Base-by-base conservation (phyloP, 2,797 vertebrate species). In the Remorina albescens region DNA sequence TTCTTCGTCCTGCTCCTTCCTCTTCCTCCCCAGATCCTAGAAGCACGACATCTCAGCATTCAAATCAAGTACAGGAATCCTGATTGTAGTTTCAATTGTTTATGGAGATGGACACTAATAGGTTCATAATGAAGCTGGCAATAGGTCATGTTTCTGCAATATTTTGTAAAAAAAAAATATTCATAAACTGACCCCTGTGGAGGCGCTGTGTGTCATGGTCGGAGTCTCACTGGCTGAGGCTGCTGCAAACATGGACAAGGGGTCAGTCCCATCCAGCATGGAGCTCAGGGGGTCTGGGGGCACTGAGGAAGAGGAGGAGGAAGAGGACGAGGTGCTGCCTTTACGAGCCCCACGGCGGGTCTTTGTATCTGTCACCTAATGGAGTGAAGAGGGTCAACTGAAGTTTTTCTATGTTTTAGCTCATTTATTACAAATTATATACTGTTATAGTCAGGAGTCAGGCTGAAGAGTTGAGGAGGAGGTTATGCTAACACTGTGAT, bases 191-290 rank as follows among this genome's bases (percentile, higher is more conserved):
- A 95, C 95, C 92, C 89, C 93, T 2, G 88, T 19, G 7, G 91
- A 93, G 71, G 78, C 53, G 71, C 91, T 91, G 81, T 92, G 93
- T 2, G 92, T 37, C 46, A 92, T 18, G 19, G 80, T 13, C 0
- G 90, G 83, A 8, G 81, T n/a, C 69, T 95, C 94, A 15, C 1
- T 61, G 51, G 61, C 85, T 0, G 93, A 91, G 0, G 93, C 92
- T 7, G 97, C 97, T 0, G 97, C 98, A 30, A 99, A 99, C 88
- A 98, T 71, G 0, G 98, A 98, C 66, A 99, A 90, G 0, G 98
- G 98, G 79, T 99, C 98, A 0, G 96, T 97, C 26, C 98, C 98
- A 18, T 99, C 98, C 86, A 99, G 67, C 72, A 98, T 95, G 2
- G 96, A 97, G 93, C 96, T 98, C 79, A 99, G 87, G 0, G 98